Base-by-base conservation (phyloP, 2,113 vertebrate genomes). In the Dromaius novaehollandiae region DNA sequence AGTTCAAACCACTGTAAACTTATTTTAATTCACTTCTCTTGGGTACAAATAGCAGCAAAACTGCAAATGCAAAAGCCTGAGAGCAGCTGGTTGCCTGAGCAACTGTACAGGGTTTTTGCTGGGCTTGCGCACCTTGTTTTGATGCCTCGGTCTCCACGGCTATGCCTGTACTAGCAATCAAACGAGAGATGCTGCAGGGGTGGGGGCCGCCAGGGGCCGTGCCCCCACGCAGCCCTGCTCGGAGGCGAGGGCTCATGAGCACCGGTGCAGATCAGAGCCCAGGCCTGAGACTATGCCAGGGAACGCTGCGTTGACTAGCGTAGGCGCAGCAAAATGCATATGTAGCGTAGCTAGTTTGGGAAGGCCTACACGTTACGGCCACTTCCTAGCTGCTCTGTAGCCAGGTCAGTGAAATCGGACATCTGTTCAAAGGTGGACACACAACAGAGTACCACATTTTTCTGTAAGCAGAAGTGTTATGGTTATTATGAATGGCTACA, bases 51-150 rank as follows among this genome's bases (percentile, higher is more conserved):
- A 73, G 38, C 6, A 56, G 11, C 60, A 61, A 25, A 61, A 9
- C 28, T 36, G 56, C 56, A 30, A 60, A 11, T 40, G 20, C 56
- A 60, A 89, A 61, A 16, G 61, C 10, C 8, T 13, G 2, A 40
- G 30, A 80, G 16, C 6, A 61, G n/a, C 11, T 42, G 20, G 4
- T 22, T 7, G 1, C 8, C 7, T 9, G 6, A 61, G 53, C 13
- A 80, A 61, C 13, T 5, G 25, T 17, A 30, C 8, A 6, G 0
- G 1, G 8, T 60, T 55, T 26, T 6, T 11, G 15, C 4, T 16
- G 24, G 38, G 12, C 25, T 79, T 55, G 3, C 46, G 10, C 24
- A 38, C 4, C 19, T 24, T 44, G 6, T 7, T 40, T 32, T n/a
- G 21, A n/a, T 44, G 30, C 17, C 38, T 28, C 30, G n/a, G 8